These are phyloP conservation scores for Nicator chloris DNA, from an alignment of 2,113 vertebrate genomes.

Conservation along the genomic window DNA sequence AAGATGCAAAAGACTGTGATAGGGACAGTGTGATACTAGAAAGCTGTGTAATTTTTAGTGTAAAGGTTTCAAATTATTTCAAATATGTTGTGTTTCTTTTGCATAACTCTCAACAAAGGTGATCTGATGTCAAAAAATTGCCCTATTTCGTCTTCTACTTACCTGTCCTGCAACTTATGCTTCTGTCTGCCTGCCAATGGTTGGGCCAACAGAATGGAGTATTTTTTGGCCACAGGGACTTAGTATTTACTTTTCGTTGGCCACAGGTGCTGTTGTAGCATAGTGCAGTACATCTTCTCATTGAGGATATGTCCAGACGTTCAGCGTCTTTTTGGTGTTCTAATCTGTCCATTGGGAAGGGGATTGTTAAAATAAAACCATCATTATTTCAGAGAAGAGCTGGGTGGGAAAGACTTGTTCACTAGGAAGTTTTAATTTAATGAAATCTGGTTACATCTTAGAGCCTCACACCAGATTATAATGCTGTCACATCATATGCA, in stretches of 20 bases:
- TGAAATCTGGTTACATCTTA: not conserved
- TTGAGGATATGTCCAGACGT: not conserved
- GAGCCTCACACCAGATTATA: not conserved
- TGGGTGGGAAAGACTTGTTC: not conserved
- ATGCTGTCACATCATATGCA: not conserved
- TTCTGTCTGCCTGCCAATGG: not conserved
- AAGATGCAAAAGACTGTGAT: not conserved
- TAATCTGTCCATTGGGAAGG: not conserved
- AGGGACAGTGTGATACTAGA: not conserved
- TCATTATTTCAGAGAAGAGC: not conserved
- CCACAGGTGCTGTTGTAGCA: not conserved
- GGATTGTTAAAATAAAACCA: not conserved
- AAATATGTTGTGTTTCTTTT: not conserved
- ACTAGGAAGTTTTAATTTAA: not conserved
- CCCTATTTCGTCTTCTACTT: not conserved
- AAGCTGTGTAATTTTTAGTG: not conserved
- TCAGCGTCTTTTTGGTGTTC: not conserved
- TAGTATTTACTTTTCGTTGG: not conserved
- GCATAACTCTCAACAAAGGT: not conserved
- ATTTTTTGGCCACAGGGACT: not conserved
- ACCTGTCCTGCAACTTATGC: not conserved
- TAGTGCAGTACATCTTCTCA: not conserved
- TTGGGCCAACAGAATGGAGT: not conserved
- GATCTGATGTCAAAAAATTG: not conserved
- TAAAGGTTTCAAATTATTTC: not conserved